A percentile compares a stretch with the other conserved stretches of the same genome.
phyloP scores from a whole-genome alignment of 2,797 vertebrate genomes.

The Bovichtus diacanthus region DNA sequence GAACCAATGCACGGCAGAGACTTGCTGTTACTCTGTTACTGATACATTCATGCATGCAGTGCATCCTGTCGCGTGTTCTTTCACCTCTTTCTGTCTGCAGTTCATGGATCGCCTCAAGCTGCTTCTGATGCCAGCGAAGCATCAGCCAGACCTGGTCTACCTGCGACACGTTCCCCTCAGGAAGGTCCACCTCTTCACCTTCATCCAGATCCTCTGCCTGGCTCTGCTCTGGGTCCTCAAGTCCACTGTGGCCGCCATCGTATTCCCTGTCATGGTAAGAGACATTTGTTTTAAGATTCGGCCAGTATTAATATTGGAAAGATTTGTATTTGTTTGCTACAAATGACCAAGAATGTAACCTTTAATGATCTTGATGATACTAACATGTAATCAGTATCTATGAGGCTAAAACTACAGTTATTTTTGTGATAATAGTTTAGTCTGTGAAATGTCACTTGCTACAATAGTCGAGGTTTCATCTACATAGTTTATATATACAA shows the following conservation, averaged over 20 bases:
- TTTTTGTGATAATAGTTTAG: background rate
- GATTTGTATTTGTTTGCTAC: background rate
- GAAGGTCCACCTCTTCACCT: constrained; percentile 97
- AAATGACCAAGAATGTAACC: background rate
- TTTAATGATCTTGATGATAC: background rate
- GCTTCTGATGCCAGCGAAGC: constrained; percentile 97
- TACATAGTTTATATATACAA: no score
- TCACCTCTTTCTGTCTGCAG: constrained; percentile 67
- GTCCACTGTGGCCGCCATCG: constrained; percentile 96
- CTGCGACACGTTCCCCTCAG: constrained; percentile 96
- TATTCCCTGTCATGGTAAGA: constrained; percentile 98
- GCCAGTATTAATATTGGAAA: background rate
- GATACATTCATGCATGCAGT: background rate
- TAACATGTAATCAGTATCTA: background rate
- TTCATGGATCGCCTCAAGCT: constrained; percentile 98
- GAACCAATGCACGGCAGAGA: background rate
- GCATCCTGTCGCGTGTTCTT: background rate
- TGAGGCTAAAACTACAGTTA: background rate
- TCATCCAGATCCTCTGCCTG: constrained; percentile 93
- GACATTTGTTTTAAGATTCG: background rate
- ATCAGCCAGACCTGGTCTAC: constrained; percentile 98
- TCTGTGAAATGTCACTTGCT: background rate
- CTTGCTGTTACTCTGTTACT: background rate
- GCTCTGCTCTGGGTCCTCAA: constrained; percentile 98
- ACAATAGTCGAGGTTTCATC: no score